A percentile compares a stretch with the other conserved stretches of the same genome.
Evolutionary conservation across 2,797 vertebrate genomes (phyloP).

Genomic region (Caiman crocodilus): DNA sequence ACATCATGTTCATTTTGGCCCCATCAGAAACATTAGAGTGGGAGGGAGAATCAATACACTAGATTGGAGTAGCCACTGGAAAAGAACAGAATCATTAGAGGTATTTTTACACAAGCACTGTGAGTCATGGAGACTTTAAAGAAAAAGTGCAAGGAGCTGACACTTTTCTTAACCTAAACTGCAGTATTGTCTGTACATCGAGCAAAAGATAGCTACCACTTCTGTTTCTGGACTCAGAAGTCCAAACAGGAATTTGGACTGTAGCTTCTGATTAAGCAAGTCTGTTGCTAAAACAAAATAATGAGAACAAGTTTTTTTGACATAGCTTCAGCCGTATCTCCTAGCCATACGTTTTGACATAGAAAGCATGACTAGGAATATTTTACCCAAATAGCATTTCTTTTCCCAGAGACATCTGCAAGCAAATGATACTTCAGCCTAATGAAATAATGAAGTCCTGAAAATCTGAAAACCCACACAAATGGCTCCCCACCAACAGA

Average conservation of each 20-base stretch:
- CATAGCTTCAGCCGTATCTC: conserved; percentile 19
- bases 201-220: not conserved
- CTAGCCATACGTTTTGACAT: conserved; percentile 37
- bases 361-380: conserved; percentile 34
- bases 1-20: not conserved
- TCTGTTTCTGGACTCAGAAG: not conserved
- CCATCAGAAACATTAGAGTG: not conserved
- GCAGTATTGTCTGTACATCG: not conserved
- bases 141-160: not conserved
- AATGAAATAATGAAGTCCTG: conserved; percentile 66
- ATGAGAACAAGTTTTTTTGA: conserved; percentile 17
- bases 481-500: not conserved
- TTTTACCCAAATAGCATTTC: conserved; percentile 43
- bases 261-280: not conserved
- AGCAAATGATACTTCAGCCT: conserved; percentile 54
- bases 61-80: not conserved
- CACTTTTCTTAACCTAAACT: not conserved
- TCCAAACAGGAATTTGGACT: conserved; percentile 12
- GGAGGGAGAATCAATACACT: not conserved
- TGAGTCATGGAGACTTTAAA: not conserved
- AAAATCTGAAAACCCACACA: conserved; percentile 7
- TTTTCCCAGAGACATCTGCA: conserved; percentile 53
- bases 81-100: not conserved
- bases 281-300: conserved; percentile 27
- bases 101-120: not conserved